Evolutionary conservation across 2,113 vertebrate genomes (phyloP), one percentile per base, ranked within the genome.

Genomic region (Calyptomena viridis): DNA sequence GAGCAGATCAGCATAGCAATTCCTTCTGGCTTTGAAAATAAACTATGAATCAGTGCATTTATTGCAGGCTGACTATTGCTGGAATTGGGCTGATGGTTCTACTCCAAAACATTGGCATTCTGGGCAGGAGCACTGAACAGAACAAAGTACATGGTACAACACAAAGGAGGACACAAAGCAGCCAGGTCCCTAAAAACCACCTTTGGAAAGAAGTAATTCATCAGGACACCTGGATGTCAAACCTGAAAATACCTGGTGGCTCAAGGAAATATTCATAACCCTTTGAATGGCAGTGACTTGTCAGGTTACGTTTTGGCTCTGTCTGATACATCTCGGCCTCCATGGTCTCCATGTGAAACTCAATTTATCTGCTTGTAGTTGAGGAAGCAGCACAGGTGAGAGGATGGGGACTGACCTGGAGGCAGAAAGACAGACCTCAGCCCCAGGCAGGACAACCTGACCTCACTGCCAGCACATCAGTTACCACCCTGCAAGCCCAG

Each of bases 11-110:
- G 72, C 87, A 69, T 27, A 88, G 79, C 82, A 85, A 59, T 94
- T 91, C 90, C 89, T 94, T 84, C 69, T 94, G 90, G 77, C 71
- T 86, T 95, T 92, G 91, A 93, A 96, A 97, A 91, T 94, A 96
- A 92, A 42, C 86, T 86, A 64, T 91, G 86, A 96, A 94, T 94
- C 82, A 91, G 67, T 83, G 90, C 56, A 80, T 94, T 97, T 91
- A 86, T 76, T 89, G 75, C 52, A 87, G 79, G 47, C 80, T 75
- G 89, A 81, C 17, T 89, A 72, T 87, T 50, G 46, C 60, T 62
- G 92, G 73, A 93, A 90, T 3, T 15, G 85, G 49, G 62, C 28
- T 93, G 71, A 68, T 68, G 37, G 58, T 84, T 33, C 66, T 95
- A 67, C 73, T 89, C 63, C 66, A 74, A 78, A 93, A 52, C 53